phyloP scores from a whole-genome alignment of 2,113 vertebrate genomes.

The Eudorcas thomsonii region DNA sequence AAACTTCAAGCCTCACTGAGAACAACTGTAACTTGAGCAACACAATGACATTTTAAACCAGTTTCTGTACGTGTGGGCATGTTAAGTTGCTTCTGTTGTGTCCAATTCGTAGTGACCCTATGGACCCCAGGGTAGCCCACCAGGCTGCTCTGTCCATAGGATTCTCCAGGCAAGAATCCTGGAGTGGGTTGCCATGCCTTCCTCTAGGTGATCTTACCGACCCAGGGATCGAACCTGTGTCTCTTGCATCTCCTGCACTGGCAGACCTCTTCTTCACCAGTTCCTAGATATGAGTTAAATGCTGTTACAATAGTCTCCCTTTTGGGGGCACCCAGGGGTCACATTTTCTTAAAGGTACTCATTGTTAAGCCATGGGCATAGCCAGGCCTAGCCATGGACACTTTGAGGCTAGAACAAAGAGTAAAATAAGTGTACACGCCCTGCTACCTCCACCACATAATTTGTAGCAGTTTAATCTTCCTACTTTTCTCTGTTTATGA shows the following conservation, averaged over 20 bases:
- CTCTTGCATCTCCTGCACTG: neutral
- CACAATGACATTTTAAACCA: neutral
- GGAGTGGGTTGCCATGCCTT: neutral
- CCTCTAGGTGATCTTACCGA: neutral
- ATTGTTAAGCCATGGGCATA: neutral
- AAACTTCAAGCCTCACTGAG: neutral
- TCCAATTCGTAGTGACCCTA: neutral
- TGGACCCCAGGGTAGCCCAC: neutral
- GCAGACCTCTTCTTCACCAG: neutral
- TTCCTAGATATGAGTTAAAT: neutral
- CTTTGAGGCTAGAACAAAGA: conserved; percentile 32
- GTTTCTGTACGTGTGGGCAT: neutral
- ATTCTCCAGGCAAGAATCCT: neutral
- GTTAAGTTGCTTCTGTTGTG: neutral
- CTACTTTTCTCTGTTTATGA: conserved; percentile 30
- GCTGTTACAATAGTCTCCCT: conserved; percentile 24
- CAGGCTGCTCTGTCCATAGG: neutral
- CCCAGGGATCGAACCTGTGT: neutral
- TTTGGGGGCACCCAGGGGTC: conserved; percentile 50
- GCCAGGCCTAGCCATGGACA: neutral
- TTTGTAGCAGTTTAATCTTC: conserved; percentile 40
- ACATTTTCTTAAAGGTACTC: conserved; percentile 16
- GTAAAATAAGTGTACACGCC: neutral
- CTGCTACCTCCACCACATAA: neutral
- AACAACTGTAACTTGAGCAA: neutral